Conservation (phyloP, 1,140 invertebrate species). For the Sycophila sp. region DNA sequence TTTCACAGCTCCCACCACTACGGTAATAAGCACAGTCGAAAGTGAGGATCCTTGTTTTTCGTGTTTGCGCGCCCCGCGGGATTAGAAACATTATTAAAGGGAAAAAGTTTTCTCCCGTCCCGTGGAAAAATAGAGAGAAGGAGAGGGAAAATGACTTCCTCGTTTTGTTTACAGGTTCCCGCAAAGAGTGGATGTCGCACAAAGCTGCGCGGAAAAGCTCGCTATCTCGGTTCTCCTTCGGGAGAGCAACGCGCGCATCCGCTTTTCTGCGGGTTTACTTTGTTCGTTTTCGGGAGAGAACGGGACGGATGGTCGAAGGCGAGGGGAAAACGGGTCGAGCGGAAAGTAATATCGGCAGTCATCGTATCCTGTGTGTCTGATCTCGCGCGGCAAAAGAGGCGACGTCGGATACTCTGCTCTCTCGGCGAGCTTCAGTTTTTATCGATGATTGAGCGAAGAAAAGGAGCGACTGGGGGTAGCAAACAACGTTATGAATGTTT, state of each 20-base stretch:
- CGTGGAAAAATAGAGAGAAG: too few species aligned
- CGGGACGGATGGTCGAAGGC: not conserved
- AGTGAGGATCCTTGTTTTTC: constrained; percentile 18
- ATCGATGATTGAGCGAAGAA: constrained; percentile 9
- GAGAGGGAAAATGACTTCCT: too few species aligned
- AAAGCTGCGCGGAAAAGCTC: not conserved
- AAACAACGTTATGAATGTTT: not conserved
- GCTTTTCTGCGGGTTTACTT: not conserved
- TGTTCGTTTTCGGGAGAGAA: constrained; percentile 9
- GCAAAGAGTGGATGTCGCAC: constrained; percentile 4
- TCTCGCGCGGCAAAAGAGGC: not conserved
- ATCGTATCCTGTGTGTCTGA: not conserved
- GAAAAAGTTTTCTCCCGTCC: constrained; percentile 14
- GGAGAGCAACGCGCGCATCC: not conserved
- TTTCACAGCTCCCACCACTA: too few species aligned
- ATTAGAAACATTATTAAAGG: constrained; percentile 28
- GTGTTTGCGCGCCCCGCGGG: not conserved
- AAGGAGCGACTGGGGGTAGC: not conserved
- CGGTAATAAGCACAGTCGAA: not conserved
- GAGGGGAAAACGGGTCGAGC: not conserved
- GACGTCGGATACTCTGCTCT: not conserved
- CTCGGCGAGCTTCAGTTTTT: not conserved
- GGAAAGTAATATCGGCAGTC: constrained; percentile 20
- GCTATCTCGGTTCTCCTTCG: not conserved
- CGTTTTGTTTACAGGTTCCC: constrained; percentile 17